Evolutionary conservation across 2,888 invertebrate genomes (phyloP), one percentile per base, ranked within the genome.

Genomic region (Dasypolia templi): DNA sequence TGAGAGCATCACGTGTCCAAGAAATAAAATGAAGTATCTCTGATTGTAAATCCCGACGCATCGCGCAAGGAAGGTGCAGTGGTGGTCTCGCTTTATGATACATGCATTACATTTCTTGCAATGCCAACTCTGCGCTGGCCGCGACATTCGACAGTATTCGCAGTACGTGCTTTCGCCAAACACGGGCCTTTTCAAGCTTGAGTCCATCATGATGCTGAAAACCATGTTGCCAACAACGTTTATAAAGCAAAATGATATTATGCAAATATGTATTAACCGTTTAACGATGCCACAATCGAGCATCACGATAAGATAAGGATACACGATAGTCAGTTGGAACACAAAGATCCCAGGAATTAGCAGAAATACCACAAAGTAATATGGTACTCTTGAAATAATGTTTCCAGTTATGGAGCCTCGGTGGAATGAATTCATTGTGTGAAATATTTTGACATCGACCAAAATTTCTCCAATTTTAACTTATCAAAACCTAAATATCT

Each of bases 41-140:
- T 98, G 97, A 92, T 99, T 99, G 84, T 96, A 93, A 86, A 98
- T 97, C 17, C 99, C 99, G 71, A 99, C 96, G 92, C 99, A 99
- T 85, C 97, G 97, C 1, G 98, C 97, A 1, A 98, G 97, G 92
- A 99, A 98, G 78, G 97, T 97, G 90, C 99, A 98, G 90, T 98
- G 98, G 92, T 98, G 98, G 89, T 98, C 99, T 78, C 99, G 96
- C 88, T 97, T 97, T 6, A 98, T 89, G 68, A 99, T 97, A 90
- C 99, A 99, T 0, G 96, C 95, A 65, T 98, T 96, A 92, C 99
- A 99, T 0, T 95, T 96, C 51, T 95, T 96, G 89, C 99, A 99
- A 90, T 99, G 99, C 97, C 98, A 98, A 2, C 98, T 97, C 55
- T 98, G 96, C 1, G 97, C 97, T 0, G 98, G 98, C 6, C 97